Conservation (phyloP, 1,140 invertebrate genomes). For the Drosophila kepulauana region DNA sequence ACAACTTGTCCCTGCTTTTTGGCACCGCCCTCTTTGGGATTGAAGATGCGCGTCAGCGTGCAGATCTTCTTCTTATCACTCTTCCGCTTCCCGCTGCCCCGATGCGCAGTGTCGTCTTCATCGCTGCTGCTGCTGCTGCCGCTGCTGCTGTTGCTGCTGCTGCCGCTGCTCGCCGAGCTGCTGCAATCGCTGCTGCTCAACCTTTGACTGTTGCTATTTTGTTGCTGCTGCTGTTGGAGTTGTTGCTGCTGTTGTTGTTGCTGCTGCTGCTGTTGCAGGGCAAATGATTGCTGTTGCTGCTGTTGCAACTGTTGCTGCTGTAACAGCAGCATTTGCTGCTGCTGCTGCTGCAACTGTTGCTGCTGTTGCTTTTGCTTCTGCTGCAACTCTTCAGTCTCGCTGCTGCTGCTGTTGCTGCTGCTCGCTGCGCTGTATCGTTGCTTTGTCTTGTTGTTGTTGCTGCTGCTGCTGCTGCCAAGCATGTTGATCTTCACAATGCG, state of each 20-base stretch:
- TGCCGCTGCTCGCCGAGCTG: constrained; percentile 55
- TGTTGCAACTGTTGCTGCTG: constrained; percentile 35
- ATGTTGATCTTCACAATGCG: constrained; percentile 46
- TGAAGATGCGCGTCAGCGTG: constrained; percentile 89
- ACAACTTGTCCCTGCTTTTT: constrained; percentile 86
- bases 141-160: constrained; percentile 16
- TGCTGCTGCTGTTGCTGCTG: constrained; percentile 49
- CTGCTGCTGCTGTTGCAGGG: not conserved
- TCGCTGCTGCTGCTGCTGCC: constrained; percentile 54
- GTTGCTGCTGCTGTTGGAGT: constrained; percentile 20
- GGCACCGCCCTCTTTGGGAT: constrained; percentile 87
- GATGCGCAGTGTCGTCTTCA: constrained; percentile 63
- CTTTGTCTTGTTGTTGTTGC: constrained; percentile 38
- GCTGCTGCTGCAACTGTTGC: constrained; percentile 15
- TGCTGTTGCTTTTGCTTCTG: constrained; percentile 23
- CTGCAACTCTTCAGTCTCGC: constrained; percentile 38
- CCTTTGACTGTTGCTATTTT: constrained; percentile 23
- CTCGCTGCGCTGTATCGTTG: constrained; percentile 18
- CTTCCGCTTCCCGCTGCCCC: constrained; percentile 60
- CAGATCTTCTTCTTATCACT: constrained; percentile 90
- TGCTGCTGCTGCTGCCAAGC: constrained; percentile 12
- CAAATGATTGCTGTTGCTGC: constrained; percentile 19
- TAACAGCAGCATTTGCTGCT: constrained; percentile 20
- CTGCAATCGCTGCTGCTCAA: constrained; percentile 45
- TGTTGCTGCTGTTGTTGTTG: constrained; percentile 33